phyloP scores from a whole-genome alignment of 92 coral and sea anemone species.

The Porites lobata region DNA sequence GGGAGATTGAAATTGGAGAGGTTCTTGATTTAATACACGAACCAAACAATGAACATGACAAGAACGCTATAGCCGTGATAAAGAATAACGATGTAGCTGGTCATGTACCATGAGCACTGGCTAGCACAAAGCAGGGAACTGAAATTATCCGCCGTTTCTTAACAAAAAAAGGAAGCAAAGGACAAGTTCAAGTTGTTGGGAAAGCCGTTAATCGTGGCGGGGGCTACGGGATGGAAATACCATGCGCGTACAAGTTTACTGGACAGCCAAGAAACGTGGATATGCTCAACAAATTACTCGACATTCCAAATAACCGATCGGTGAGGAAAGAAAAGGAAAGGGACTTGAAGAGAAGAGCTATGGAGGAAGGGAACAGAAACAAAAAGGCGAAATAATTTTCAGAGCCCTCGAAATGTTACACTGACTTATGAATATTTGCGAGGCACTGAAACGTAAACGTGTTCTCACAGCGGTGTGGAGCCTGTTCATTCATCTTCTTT shows the following conservation, averaged over 20 bases:
- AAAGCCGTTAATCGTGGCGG: slow-evolving; percentile 61
- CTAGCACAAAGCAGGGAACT: slow-evolving; percentile 47
- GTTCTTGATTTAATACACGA: slow-evolving; percentile 50
- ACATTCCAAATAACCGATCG: slow-evolving; percentile 43
- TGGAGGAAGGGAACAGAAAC: slow-evolving; percentile 11
- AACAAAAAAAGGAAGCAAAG: slow-evolving; percentile 54
- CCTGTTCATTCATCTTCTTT: neutral
- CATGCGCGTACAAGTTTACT: slow-evolving; percentile 52
- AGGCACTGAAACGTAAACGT: neutral
- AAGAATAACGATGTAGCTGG: slow-evolving; percentile 51
- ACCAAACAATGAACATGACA: slow-evolving; percentile 59
- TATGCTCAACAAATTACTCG: slow-evolving; percentile 35
- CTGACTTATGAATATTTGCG: neutral
- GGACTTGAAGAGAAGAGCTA: slow-evolving; percentile 4
- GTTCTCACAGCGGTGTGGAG: neutral
- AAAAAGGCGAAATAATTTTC: slow-evolving; percentile 15
- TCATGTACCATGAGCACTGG: slow-evolving; percentile 53
- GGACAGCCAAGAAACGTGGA: slow-evolving; percentile 47
- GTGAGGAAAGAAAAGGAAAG: slow-evolving; percentile 38
- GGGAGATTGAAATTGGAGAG: slow-evolving; percentile 55
- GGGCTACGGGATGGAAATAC: slow-evolving; percentile 62
- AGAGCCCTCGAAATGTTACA: slow-evolving; percentile 6
- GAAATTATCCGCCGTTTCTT: slow-evolving; percentile 37
- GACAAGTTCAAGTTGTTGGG: slow-evolving; percentile 51
- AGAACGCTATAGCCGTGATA: slow-evolving; percentile 53